Conservation (phyloP, 2,888 invertebrate species). For the Tipula unca region DNA sequence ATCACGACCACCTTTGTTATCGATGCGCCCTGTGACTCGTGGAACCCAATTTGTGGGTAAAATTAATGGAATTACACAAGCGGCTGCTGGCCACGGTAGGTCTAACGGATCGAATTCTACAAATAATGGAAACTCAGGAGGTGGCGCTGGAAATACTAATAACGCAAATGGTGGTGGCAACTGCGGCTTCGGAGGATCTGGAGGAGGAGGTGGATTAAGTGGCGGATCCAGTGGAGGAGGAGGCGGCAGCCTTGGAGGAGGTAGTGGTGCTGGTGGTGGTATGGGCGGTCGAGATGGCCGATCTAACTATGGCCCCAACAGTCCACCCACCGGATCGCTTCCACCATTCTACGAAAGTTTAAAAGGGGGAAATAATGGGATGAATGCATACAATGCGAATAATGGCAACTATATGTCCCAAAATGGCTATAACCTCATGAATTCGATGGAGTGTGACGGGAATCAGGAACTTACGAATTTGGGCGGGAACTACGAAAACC, state of each 20-base stretch:
- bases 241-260: constrained; percentile 52
- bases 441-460: constrained; percentile 69
- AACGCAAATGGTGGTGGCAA: constrained; percentile 33
- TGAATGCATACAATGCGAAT: constrained; percentile 54
- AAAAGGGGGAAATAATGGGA: constrained; percentile 66
- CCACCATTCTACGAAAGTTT: constrained; percentile 86
- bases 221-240: constrained; percentile 46
- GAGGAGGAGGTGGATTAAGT: constrained; percentile 46
- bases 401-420: constrained; percentile 52
- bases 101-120: constrained; percentile 50
- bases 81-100: constrained; percentile 74
- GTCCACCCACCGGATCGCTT: constrained; percentile 76
- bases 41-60: constrained; percentile 43
- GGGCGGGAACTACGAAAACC: constrained; percentile 34
- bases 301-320: constrained; percentile 79
- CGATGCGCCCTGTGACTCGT: constrained; percentile 46
- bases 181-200: constrained; percentile 32
- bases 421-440: constrained; percentile 61
- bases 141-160: constrained; percentile 28
- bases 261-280: constrained; percentile 67
- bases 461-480: constrained; percentile 49
- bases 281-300: constrained; percentile 72
- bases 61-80: constrained; percentile 56
- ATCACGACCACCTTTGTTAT: constrained; percentile 38
- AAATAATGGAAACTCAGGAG: constrained; percentile 40